Percentiles rank a stretch among this genome's conserved stretches.
Evolutionary conservation across 1,140 invertebrate species (phyloP).

Genomic region (Cylas formicarius): DNA sequence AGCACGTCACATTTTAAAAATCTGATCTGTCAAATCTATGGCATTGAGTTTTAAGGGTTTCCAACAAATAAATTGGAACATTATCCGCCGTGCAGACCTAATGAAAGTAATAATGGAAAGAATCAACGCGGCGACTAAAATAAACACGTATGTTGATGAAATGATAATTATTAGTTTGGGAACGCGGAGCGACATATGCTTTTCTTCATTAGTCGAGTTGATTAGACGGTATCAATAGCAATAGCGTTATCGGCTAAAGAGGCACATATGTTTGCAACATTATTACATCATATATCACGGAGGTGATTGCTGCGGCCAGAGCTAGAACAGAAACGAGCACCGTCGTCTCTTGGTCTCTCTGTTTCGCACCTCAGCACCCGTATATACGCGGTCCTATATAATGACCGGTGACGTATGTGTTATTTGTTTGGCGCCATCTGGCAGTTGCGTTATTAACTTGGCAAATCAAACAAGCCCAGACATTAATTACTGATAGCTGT

Average conservation of each 20-base stretch:
- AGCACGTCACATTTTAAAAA: no score
- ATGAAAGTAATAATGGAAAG: no score
- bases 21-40: no score
- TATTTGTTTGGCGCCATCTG: conserved; percentile 44
- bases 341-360: conserved; percentile 17
- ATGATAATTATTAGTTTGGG: conserved; percentile 27
- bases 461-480: conserved; percentile 42
- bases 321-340: conserved; percentile 25
- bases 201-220: conserved; percentile 41
- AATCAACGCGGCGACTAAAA: no score
- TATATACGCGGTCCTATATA: conserved; percentile 31
- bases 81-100: no score
- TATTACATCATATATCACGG: conserved; percentile 42
- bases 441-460: conserved; percentile 42
- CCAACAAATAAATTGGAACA: no score
- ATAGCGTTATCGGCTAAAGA: conserved; percentile 40
- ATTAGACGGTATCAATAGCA: conserved; percentile 39
- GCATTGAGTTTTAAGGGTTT: no score
- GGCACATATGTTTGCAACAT: conserved; percentile 41
- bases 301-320: conserved; percentile 39
- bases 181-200: conserved; percentile 32
- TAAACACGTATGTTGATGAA: conserved; percentile 19
- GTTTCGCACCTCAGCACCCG: conserved; percentile 16
- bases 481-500: conserved; percentile 40
- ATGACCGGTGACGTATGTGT: conserved; percentile 43